Conservation (phyloP, 2,888 invertebrate genomes). For the Chalcis sispes region DNA sequence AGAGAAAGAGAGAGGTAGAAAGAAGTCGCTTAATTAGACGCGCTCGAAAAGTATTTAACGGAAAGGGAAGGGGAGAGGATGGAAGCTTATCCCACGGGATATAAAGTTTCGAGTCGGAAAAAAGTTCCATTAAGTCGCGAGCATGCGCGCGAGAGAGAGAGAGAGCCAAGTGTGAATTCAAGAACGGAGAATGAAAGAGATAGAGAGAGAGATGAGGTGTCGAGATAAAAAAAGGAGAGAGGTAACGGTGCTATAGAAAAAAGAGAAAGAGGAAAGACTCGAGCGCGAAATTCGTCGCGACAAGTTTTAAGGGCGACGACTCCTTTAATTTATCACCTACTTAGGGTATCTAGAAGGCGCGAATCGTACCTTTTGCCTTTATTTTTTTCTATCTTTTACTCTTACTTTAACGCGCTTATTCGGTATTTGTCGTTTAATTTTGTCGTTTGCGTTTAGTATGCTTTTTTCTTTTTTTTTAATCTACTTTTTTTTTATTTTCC, state of each 20-base stretch:
- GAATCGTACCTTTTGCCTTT: background rate
- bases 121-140: conserved; percentile 67
- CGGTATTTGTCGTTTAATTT: too few relatives aligned
- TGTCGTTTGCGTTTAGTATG: background rate
- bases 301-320: conserved; percentile 40
- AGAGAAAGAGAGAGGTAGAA: conserved; percentile 6
- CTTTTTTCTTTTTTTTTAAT: conserved; percentile 1
- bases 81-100: conserved; percentile 62
- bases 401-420: background rate
- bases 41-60: conserved; percentile 65
- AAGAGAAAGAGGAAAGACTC: too few relatives aligned
- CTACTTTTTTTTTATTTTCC: background rate
- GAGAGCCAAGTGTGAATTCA: too few relatives aligned
- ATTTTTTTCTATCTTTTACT: background rate
- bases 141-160: conserved; percentile 61
- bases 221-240: too few relatives aligned
- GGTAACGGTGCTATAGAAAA: too few relatives aligned
- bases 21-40: conserved; percentile 63
- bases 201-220: too few relatives aligned
- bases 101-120: conserved; percentile 62
- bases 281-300: conserved; percentile 54
- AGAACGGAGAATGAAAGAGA: too few relatives aligned
- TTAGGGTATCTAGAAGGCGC: conserved; percentile 61
- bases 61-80: conserved; percentile 48
- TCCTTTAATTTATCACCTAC: conserved; percentile 72